Conservation (phyloP, 2,888 invertebrate species). For the Endotricha flammealis region DNA sequence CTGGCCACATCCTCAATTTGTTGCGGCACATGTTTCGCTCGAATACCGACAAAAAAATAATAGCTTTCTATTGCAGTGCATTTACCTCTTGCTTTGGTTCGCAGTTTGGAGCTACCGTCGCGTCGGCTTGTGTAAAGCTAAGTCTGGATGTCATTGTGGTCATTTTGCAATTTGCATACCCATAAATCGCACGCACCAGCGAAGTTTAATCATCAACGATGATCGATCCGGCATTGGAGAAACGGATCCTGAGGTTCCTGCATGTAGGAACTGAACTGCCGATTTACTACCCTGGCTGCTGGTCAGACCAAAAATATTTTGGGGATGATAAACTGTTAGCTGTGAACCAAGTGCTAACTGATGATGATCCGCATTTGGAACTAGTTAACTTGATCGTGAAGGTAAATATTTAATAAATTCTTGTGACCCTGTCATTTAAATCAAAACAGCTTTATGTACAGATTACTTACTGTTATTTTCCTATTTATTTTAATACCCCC, state of each 20-base stretch:
- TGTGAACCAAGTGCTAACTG: conserved; percentile 40
- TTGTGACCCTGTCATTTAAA: too few species aligned
- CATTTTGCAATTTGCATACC: too few species aligned
- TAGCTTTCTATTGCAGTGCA: conserved; percentile 43
- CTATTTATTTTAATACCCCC: too few species aligned
- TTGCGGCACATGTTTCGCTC: conserved; percentile 70
- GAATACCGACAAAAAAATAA: conserved; percentile 62
- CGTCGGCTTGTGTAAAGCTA: conserved; percentile 22
- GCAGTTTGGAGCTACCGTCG: conserved; percentile 33
- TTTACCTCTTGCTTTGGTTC: conserved; percentile 45
- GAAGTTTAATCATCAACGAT: background rate
- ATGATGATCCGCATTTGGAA: conserved; percentile 37
- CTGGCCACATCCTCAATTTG: conserved; percentile 75
- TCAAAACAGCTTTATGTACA: too few species aligned
- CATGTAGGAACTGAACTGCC: conserved; percentile 74
- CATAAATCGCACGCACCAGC: too few species aligned
- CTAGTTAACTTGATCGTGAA: conserved; percentile 51
- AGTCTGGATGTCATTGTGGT: conserved; percentile 27
- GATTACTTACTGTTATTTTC: too few species aligned
- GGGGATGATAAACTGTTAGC: conserved; percentile 55
- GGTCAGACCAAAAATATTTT: conserved; percentile 72
- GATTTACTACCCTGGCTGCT: conserved; percentile 77
- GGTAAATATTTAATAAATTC: conserved; percentile 42
- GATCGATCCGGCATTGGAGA: conserved; percentile 48
- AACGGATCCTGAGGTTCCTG: conserved; percentile 65